phyloP scores from a whole-genome alignment of 2,888 invertebrate genomes.

The Formica aserva region DNA sequence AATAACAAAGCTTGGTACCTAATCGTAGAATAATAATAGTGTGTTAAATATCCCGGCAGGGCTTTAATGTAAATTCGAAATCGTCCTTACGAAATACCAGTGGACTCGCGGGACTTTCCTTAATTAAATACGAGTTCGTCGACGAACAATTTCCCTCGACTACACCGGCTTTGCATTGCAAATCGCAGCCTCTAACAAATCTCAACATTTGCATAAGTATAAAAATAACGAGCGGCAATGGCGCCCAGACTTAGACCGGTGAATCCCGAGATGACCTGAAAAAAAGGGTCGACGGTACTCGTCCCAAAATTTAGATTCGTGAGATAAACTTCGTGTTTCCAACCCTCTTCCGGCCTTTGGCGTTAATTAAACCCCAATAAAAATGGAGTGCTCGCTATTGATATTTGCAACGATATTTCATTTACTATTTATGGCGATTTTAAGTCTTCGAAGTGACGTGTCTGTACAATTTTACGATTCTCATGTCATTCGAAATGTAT shows the following conservation, averaged over 20 bases:
- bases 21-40: neutral
- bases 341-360: constrained; percentile 39
- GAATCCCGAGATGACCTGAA: constrained; percentile 19
- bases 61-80: constrained; percentile 32
- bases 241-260: neutral
- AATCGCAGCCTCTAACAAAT: constrained; percentile 39
- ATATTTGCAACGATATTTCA: constrained; percentile 52
- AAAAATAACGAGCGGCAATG: constrained; percentile 60
- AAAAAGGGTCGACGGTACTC: constrained; percentile 34
- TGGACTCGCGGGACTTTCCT: constrained; percentile 28
- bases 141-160: constrained; percentile 32
- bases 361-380: constrained; percentile 64
- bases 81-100: constrained; percentile 8
- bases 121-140: constrained; percentile 51
- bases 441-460: neutral
- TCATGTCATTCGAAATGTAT: neutral
- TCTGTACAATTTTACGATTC: neutral
- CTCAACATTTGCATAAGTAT: constrained; percentile 50
- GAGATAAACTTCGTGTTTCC: constrained; percentile 58
- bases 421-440: constrained; percentile 27
- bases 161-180: constrained; percentile 49
- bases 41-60: constrained; percentile 26
- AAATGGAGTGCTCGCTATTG: neutral
- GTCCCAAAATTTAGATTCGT: constrained; percentile 60
- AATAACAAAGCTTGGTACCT: neutral